phyloP scores from a whole-genome alignment of 2,113 vertebrate genomes.

The Amazona guildingii region DNA sequence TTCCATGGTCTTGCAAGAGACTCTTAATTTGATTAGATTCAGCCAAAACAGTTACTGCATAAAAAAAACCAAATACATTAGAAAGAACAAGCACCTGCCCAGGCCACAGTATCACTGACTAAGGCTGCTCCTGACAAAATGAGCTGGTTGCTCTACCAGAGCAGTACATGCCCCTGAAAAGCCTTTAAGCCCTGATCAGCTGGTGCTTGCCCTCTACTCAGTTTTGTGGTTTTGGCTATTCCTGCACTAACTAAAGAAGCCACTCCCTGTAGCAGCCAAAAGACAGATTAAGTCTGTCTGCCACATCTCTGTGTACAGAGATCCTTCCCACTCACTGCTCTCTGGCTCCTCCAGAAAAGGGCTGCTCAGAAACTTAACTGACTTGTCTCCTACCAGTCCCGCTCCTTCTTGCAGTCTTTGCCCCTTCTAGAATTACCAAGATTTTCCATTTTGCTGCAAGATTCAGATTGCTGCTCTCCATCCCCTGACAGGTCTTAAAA shows the following conservation, averaged over 20 bases:
- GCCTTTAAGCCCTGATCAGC: neutral
- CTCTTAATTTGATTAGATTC: constrained; percentile 87
- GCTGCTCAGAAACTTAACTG: neutral
- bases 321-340: neutral
- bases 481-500: neutral
- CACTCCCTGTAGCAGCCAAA: neutral
- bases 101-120: neutral
- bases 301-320: neutral
- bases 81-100: neutral
- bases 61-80: constrained; percentile 1
- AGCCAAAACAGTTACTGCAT: constrained; percentile 88
- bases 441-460: neutral
- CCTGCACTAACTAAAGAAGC: neutral
- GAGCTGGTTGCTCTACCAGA: neutral
- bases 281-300: neutral
- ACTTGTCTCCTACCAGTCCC: neutral
- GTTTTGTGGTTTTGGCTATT: neutral
- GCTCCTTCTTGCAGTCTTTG: neutral
- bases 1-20: constrained; percentile 80
- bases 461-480: neutral
- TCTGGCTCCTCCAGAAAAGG: neutral
- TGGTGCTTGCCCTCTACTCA: neutral
- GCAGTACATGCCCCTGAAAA: neutral
- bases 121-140: neutral
- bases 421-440: neutral